Evolutionary conservation across 2,888 invertebrate species (phyloP).

Genomic region (Tetragonula carbonaria): DNA sequence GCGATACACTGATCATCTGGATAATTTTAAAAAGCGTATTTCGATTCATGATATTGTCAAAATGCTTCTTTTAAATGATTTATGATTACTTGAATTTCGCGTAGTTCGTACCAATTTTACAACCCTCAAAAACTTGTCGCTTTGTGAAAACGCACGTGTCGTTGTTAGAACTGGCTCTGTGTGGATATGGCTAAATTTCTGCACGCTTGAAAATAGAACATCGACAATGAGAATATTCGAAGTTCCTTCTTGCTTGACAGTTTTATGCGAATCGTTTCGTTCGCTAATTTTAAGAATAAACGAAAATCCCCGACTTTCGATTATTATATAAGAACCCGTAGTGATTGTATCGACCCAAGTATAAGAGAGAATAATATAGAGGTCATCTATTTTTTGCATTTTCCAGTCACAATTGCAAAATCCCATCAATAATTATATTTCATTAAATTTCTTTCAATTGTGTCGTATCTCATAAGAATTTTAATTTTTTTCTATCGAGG

Average conservation of each 20-base stretch:
- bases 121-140: no score
- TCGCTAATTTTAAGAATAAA: not conserved
- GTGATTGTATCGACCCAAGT: no score
- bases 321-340: no score
- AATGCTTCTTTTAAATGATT: no score
- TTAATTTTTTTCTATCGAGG: not conserved
- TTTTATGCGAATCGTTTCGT: not conserved
- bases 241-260: not conserved
- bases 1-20: no score
- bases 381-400: not conserved
- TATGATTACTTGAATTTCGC: no score
- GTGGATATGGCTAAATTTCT: not conserved
- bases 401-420: not conserved
- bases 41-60: no score
- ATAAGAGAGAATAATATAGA: not conserved
- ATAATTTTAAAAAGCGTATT: no score
- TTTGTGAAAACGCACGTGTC: no score
- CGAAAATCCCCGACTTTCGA: fast-evolving
- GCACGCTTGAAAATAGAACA: not conserved
- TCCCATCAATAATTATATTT: not conserved
- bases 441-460: not conserved
- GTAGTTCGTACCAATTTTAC: no score
- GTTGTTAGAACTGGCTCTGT: no score
- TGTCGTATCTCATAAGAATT: not conserved
- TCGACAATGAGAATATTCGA: not conserved